A percentile compares a stretch with the other conserved stretches of the same genome.
These are phyloP conservation scores for Orchestia grillus DNA, from an alignment of 1,140 invertebrate species.

Conservation along the genomic window DNA sequence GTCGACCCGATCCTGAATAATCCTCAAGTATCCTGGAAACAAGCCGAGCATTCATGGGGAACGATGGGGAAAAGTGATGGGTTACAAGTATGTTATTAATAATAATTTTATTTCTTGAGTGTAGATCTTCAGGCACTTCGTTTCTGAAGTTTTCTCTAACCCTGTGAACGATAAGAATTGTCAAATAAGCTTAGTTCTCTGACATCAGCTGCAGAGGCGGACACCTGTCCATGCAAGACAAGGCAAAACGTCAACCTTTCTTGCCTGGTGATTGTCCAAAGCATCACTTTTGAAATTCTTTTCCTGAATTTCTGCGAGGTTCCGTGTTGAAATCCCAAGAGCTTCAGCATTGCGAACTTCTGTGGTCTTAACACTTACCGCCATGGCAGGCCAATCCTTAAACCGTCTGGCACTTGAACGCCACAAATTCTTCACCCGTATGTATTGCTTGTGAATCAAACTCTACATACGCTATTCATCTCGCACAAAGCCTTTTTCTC, in stretches of 20 bases:
- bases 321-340: neutral
- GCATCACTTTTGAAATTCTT: neutral
- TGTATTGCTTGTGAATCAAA: neutral
- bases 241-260: neutral
- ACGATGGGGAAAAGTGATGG: no score
- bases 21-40: no score
- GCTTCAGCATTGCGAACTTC: neutral
- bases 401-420: neutral
- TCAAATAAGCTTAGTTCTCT: neutral
- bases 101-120: neutral
- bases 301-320: neutral
- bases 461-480: neutral
- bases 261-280: neutral
- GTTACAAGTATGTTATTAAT: no score
- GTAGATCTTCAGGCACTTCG: neutral
- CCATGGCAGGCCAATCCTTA: neutral
- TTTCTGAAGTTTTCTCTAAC: neutral
- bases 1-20: no score
- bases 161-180: neutral
- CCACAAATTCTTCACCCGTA: neutral
- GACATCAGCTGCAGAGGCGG: neutral
- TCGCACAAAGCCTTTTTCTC: conserved; percentile 8
- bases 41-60: no score
- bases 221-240: neutral
- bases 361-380: neutral